A percentile compares a stretch with the other conserved stretches of the same genome.
Conservation (phyloP, 2,797 vertebrate genomes). For the Molossus molossus region DNA sequence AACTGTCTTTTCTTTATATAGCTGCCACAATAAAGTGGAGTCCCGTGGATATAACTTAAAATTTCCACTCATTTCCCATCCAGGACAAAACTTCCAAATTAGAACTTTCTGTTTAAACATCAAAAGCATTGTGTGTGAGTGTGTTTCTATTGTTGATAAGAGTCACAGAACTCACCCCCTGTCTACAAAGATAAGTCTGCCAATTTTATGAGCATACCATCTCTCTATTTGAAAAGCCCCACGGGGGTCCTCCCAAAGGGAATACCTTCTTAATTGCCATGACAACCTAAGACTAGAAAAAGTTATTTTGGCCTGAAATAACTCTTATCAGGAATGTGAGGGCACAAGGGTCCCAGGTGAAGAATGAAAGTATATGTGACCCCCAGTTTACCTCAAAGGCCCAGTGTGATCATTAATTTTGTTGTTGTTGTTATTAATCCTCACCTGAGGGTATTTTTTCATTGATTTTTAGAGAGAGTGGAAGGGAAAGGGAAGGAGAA, state of each 20-base stretch:
- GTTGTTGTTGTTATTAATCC: too few relatives aligned
- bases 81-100: neutral
- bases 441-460: too few relatives aligned
- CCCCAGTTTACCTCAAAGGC: neutral
- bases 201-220: neutral
- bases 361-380: neutral
- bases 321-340: neutral
- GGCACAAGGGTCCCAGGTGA: neutral
- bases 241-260: neutral
- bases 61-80: neutral
- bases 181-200: neutral
- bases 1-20: neutral
- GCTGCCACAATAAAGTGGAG: neutral
- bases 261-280: neutral
- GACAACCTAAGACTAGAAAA: neutral
- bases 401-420: rapidly evolving
- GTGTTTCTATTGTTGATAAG: neutral
- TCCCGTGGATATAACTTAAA: neutral
- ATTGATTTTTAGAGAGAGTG: too few relatives aligned
- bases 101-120: neutral
- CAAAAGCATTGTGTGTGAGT: neutral
- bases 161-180: too few relatives aligned
- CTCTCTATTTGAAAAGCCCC: neutral
- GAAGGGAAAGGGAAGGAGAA: too few relatives aligned
- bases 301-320: neutral